phyloP scores from a whole-genome alignment of 2,113 vertebrate genomes.

The Leucopsar rothschildi region DNA sequence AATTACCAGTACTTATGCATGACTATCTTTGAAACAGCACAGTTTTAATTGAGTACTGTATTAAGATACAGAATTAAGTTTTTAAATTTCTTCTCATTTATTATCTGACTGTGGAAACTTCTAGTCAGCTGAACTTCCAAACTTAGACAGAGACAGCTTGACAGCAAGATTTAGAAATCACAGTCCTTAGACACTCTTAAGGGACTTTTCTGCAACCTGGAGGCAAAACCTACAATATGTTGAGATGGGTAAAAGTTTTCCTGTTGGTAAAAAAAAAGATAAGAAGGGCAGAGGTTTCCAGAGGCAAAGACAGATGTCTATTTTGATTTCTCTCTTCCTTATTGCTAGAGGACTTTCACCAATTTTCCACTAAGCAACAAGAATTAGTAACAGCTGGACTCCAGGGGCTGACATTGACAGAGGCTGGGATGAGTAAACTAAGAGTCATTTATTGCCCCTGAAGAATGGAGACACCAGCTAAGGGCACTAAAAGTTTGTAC shows the following conservation, averaged over 20 bases:
- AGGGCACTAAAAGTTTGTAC: background rate
- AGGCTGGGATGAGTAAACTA: background rate
- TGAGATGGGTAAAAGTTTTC: background rate
- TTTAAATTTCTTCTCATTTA: background rate
- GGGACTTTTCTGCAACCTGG: background rate
- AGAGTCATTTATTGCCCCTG: background rate
- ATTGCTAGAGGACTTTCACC: background rate
- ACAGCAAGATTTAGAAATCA: background rate
- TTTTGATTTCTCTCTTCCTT: constrained; percentile 6
- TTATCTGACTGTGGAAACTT: background rate
- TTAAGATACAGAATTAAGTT: background rate
- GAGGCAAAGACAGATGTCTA: constrained; percentile 7
- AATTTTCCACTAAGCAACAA: background rate
- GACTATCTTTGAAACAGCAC: background rate
- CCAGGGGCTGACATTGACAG: background rate
- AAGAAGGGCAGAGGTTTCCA: background rate
- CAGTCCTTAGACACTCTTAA: background rate
- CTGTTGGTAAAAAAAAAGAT: background rate
- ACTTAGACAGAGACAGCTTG: background rate
- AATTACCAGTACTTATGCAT: background rate
- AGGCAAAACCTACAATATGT: background rate
- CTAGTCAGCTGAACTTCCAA: background rate
- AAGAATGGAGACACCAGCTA: background rate
- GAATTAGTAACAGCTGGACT: background rate
- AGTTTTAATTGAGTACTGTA: background rate